Base-by-base conservation (phyloP, 2,888 invertebrate genomes). In the Epiblema foenella region DNA sequence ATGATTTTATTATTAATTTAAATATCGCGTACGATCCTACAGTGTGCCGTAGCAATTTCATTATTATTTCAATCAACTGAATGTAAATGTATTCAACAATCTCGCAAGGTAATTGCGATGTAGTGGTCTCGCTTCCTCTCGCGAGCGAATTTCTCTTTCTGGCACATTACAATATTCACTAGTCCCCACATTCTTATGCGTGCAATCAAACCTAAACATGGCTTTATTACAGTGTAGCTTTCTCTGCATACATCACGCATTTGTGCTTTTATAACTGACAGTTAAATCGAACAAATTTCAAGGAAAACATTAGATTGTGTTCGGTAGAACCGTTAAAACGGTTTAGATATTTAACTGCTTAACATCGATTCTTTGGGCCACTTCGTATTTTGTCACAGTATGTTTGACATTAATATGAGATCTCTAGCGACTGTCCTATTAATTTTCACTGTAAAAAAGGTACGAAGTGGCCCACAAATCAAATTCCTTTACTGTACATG, bases 61-160 rank as follows among this genome's bases (percentile, higher is more conserved):
- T 93, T 93, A 93, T 93, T 93, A 93, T 93, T 93, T 93, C 93
- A 93, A 93, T 93, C 93, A 93, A 91, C 90, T 90, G 88, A 92
- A 93, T 93, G 93, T 93, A 93, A 93, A 93, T 93, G 92, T 93
- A 93, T 93, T 93, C 93, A 91, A 93, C 92, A 93, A 92, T 93
- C 93, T 93, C 91, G 91, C 89, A 88, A 89, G 91, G 93, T 93
- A 93, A 93, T 93, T 93, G 93, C 91, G 90, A 85, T 88, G 80
- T 79, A 77, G 81, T 75, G 80, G 76, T 88, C 89, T 81, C 87
- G 74, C 79, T 89, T 84, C 75, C 72, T 71, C 77, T 67, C 76
- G 75, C 74, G 69, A 64, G 75, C 75, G 68, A 64, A 73, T 70
- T 73, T 85, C 85, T 78, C 85, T 70, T 75, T 83, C 81, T 75